These are phyloP conservation scores for Phallusia fumigata DNA, from an alignment of 23 tunicate species.

Conservation along the genomic window DNA sequence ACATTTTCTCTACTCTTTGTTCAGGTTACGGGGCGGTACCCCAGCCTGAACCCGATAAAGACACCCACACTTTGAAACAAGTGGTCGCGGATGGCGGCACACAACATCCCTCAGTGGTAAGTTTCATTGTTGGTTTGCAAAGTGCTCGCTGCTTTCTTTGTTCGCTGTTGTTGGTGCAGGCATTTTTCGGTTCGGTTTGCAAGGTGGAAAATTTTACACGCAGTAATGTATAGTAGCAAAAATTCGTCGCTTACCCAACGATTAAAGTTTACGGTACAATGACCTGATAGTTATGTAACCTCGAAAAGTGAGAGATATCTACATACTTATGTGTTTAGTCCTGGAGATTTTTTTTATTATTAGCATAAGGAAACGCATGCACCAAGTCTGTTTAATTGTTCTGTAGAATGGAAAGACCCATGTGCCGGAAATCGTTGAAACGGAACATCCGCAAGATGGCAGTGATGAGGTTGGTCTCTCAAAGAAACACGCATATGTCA, in stretches of 20 bases:
- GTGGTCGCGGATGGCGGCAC: neutral
- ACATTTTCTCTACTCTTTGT: neutral
- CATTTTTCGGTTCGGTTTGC: no score
- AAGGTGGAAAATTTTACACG: no score
- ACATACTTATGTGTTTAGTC: no score
- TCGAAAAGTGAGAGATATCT: no score
- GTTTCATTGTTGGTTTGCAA: neutral
- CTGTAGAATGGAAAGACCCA: neutral
- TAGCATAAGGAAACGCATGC: neutral
- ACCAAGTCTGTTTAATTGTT: neutral
- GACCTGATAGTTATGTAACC: no score
- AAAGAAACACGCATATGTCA: neutral
- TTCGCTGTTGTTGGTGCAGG: no score
- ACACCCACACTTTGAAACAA: neutral
- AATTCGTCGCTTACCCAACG: no score
- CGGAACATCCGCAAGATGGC: neutral
- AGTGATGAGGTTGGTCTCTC: neutral
- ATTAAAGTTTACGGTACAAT: no score
- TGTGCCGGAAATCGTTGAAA: neutral
- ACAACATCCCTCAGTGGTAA: neutral
- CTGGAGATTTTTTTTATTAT: no score
- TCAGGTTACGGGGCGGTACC: slow-evolving; percentile 3
- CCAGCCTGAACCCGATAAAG: neutral
- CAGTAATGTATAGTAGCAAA: no score
- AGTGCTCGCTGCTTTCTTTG: no score